Evolutionary conservation across 2,888 invertebrate genomes (phyloP).

Genomic region (Calliscelio sp.): DNA sequence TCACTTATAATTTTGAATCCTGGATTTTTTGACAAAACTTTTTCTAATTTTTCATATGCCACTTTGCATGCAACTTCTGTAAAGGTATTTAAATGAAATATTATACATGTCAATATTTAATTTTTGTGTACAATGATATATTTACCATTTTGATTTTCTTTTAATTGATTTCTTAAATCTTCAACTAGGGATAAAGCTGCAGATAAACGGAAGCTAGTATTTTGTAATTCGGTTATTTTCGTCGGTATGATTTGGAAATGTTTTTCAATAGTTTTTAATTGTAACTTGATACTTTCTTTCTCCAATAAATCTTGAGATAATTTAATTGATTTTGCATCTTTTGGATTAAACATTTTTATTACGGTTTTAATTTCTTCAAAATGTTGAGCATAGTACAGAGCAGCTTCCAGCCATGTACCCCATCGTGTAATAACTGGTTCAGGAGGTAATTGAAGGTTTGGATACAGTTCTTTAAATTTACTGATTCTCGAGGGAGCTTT

Average conservation of each 20-base stretch:
- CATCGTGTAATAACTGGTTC: constrained; percentile 77
- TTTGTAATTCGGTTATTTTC: not conserved
- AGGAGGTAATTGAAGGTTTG: constrained; percentile 74
- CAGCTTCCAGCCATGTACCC: constrained; percentile 77
- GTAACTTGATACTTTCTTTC: not conserved
- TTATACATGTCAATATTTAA: not conserved
- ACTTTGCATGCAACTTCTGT: not conserved
- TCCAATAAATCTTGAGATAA: not conserved
- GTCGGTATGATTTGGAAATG: not conserved
- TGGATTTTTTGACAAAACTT: not conserved
- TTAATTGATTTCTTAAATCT: not conserved
- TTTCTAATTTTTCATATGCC: constrained; percentile 16
- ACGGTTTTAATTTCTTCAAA: not conserved
- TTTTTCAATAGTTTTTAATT: not conserved
- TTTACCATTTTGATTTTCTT: not conserved
- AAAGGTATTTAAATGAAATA: not conserved
- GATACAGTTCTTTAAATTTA: constrained; percentile 25
- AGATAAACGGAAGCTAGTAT: not conserved
- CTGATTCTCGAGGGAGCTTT: constrained; percentile 6
- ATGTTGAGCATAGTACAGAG: constrained; percentile 29
- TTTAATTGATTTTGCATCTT: not conserved
- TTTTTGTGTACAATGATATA: not conserved
- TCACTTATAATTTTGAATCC: not conserved
- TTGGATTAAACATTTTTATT: not conserved
- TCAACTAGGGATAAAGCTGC: not conserved